These are phyloP conservation scores for Drosophila merina DNA, from an alignment of 2,888 invertebrate species.

Conservation along the genomic window DNA sequence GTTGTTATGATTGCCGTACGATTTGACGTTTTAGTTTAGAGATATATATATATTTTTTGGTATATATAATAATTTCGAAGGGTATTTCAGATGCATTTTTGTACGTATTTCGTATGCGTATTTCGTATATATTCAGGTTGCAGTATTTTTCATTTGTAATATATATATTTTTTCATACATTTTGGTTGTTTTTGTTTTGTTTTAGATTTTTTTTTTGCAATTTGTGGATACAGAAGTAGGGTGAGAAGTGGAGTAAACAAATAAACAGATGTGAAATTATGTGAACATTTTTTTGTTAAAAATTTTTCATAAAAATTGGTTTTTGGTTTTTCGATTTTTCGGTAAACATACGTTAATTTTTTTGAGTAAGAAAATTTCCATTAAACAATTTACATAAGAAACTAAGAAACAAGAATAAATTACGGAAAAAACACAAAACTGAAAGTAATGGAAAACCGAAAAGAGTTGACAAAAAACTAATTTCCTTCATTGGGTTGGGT, in stretches of 20 bases:
- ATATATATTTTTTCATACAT: conserved; percentile 33
- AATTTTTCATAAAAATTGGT: conserved; percentile 11
- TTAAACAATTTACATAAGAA: conserved; percentile 37
- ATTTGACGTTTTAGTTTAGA: conserved; percentile 13
- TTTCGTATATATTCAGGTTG: conserved; percentile 37
- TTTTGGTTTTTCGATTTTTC: conserved; percentile 1
- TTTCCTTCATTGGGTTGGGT: conserved; percentile 21
- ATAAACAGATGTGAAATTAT: conserved; percentile 83
- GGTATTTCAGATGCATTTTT: conserved; percentile 26
- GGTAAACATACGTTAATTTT: conserved; percentile 1
- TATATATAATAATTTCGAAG: conserved; percentile 22
- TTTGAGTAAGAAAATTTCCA: conserved; percentile 18
- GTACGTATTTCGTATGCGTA: conserved; percentile 42
- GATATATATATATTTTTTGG: conserved; percentile 13
- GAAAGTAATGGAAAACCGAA: conserved; percentile 24
- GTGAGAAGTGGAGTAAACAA: conserved; percentile 84
- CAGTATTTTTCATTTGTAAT: conserved; percentile 34
- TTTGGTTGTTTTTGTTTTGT: conserved; percentile 35
- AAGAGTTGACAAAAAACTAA: conserved; percentile 9
- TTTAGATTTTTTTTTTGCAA: conserved; percentile 58
- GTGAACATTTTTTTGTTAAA: conserved; percentile 68
- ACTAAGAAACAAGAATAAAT: conserved; percentile 46
- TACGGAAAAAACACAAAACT: conserved; percentile 44
- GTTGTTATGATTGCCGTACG: conserved; percentile 9
- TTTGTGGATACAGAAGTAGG: conserved; percentile 80